phyloP scores from a whole-genome alignment of 1,140 invertebrate species.

The Drosophila grimshawi region DNA sequence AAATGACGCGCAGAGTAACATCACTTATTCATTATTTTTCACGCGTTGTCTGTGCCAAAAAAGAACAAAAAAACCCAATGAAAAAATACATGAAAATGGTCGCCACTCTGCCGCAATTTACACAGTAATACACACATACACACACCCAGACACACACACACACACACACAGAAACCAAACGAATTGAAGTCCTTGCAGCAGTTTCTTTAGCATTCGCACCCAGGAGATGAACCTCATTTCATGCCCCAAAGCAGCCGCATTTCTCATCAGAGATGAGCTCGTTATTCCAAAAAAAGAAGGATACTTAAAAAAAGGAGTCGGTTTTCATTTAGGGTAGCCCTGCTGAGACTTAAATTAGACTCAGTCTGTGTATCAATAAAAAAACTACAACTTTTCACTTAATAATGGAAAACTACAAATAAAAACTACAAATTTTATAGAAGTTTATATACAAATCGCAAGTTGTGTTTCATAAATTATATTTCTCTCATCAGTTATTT shows the following conservation, averaged over 20 bases:
- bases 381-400: background rate
- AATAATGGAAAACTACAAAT: background rate
- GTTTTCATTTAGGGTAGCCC: conserved; percentile 15
- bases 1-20: conserved; percentile 39
- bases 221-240: conserved; percentile 46
- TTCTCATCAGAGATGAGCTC: conserved; percentile 26
- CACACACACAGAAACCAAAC: background rate
- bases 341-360: background rate
- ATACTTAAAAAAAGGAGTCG: background rate
- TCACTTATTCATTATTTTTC: conserved; percentile 75
- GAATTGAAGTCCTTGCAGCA: conserved; percentile 42
- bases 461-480: too few relatives aligned
- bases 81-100: conserved; percentile 34
- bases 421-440: background rate
- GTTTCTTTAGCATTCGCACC: conserved; percentile 30
- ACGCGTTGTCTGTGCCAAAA: conserved; percentile 46
- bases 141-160: conserved; percentile 10
- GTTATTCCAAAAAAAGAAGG: conserved; percentile 15
- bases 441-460: too few relatives aligned
- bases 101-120: conserved; percentile 39
- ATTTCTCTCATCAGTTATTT: too few relatives aligned
- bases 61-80: conserved; percentile 17
- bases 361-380: too few relatives aligned
- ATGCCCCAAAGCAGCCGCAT: conserved; percentile 32
- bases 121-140: conserved; percentile 24